Evolutionary conservation across 2,797 vertebrate species (phyloP), one percentile per base, ranked within the genome.

Genomic region (Bovichtus diacanthus): DNA sequence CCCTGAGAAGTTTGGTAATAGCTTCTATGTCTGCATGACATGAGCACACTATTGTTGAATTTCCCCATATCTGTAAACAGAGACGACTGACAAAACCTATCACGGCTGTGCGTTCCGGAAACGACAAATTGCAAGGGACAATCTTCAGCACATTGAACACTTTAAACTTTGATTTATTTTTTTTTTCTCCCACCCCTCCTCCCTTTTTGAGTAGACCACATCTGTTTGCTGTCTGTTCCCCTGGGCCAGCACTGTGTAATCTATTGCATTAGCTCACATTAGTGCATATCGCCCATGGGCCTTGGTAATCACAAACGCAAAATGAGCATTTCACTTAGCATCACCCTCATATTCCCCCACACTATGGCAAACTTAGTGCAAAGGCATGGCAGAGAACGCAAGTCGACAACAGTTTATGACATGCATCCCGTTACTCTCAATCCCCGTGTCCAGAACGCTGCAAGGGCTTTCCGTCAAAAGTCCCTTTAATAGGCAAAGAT

Each of bases 231-330:
- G 93, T 93, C 92, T 87, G 84, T 80, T 94, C 93, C 90, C 92
- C 71, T 87, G 93, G 91, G 88, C 90, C 91, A 86, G 90, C 80
- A 80, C 94, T 94, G 94, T 94, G 94, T 95, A 95, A 96, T 95
- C 95, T 96, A 95, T 96, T 96, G 95, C 95, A 96, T 96, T 96
- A 96, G 94, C 93, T 96, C 95, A 96, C 95, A 96, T 96, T 96
- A 96, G 95, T 92, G 95, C 95, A 95, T 92, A 94, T 96, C 90
- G 95, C 95, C 95, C 94, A 94, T 94, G 95, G 95, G 95, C 92
- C 94, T 93, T 81, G 85, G 95, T 94, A 95, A 95, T 96, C 95
- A 95, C 94, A 94, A 94, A 95, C 88, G 92, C 94, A 95, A 95
- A 95, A 95, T 95, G 95, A 95, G 94, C 94, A 94, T 96, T 95